A percentile compares a stretch with the other conserved stretches of the same genome.
Evolutionary conservation across 2,888 invertebrate species (phyloP).

Genomic region (Protodeltote pygarga): DNA sequence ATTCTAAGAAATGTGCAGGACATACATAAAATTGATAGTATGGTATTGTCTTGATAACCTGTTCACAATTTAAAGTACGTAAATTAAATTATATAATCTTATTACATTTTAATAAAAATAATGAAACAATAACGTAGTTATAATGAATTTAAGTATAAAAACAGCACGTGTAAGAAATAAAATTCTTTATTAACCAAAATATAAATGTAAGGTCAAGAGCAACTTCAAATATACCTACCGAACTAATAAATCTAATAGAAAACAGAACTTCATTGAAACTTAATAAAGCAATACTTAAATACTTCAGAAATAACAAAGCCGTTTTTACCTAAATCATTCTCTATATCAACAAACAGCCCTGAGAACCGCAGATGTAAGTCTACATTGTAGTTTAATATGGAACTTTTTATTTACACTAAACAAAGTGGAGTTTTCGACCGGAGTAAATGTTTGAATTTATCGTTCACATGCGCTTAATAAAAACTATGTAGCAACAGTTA

Average conservation of each 20-base stretch:
- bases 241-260: slow-evolving; percentile 26
- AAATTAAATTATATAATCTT: too few relatives aligned
- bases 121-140: slow-evolving; percentile 11
- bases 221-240: slow-evolving; percentile 19
- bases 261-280: slow-evolving; percentile 27
- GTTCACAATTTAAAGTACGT: neutral
- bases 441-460: slow-evolving; percentile 76
- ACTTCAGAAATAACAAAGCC: slow-evolving; percentile 31
- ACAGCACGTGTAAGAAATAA: slow-evolving; percentile 15
- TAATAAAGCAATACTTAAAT: slow-evolving; percentile 21
- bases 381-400: slow-evolving; percentile 71
- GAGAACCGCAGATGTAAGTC: slow-evolving; percentile 73
- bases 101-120: too few relatives aligned
- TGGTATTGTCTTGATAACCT: neutral
- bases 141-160: slow-evolving; percentile 12
- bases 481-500: slow-evolving; percentile 65
- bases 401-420: slow-evolving; percentile 77
- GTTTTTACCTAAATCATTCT: slow-evolving; percentile 45
- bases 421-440: slow-evolving; percentile 73
- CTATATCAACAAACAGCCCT: slow-evolving; percentile 47
- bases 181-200: too few relatives aligned
- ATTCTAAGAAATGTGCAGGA: neutral
- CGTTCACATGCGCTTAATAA: slow-evolving; percentile 72
- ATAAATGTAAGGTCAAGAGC: slow-evolving; percentile 23
- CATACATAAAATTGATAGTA: neutral